These are phyloP conservation scores for Andrena cerasifolii DNA, from an alignment of 1,140 invertebrate genomes.

Conservation along the genomic window DNA sequence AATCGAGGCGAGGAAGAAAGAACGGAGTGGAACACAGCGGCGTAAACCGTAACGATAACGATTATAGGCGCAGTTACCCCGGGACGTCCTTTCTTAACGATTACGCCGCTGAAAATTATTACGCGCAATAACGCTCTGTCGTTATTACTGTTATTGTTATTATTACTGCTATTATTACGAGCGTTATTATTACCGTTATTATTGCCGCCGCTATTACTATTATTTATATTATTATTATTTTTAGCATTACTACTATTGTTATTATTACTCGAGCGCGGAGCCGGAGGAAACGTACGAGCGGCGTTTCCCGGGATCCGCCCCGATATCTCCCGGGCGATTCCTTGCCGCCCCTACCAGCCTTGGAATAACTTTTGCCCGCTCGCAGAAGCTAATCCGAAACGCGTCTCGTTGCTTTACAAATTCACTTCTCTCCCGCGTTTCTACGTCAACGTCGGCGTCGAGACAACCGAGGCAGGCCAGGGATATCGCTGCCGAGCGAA, in stretches of 20 bases:
- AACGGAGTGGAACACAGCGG: constrained; percentile 66
- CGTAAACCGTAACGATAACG: constrained; percentile 83
- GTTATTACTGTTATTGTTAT: constrained; percentile 77
- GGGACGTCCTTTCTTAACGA: constrained; percentile 82
- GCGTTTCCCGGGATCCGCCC: constrained; percentile 19
- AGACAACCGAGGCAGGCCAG: background rate
- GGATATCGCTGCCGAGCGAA: constrained; percentile 41
- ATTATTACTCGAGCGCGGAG: constrained; percentile 48
- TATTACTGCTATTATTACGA: constrained; percentile 73
- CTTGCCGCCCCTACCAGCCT: too few relatives aligned
- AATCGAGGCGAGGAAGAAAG: constrained; percentile 32
- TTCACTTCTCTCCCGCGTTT: background rate
- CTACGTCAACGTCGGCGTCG: constrained; percentile 26
- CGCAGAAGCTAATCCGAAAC: constrained; percentile 10
- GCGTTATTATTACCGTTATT: constrained; percentile 70
- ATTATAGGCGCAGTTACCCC: constrained; percentile 82
- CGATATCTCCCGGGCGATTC: constrained; percentile 10
- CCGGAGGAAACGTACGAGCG: constrained; percentile 9
- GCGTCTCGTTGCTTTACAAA: constrained; percentile 11
- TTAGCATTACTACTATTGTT: constrained; percentile 39
- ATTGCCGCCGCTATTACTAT: constrained; percentile 70
- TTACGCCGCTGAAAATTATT: constrained; percentile 82
- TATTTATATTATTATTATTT: constrained; percentile 68
- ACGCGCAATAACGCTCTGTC: constrained; percentile 81
- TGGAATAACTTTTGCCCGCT: constrained; percentile 18